phyloP scores from a whole-genome alignment of 2,113 vertebrate species.

The Charadrius vociferus region DNA sequence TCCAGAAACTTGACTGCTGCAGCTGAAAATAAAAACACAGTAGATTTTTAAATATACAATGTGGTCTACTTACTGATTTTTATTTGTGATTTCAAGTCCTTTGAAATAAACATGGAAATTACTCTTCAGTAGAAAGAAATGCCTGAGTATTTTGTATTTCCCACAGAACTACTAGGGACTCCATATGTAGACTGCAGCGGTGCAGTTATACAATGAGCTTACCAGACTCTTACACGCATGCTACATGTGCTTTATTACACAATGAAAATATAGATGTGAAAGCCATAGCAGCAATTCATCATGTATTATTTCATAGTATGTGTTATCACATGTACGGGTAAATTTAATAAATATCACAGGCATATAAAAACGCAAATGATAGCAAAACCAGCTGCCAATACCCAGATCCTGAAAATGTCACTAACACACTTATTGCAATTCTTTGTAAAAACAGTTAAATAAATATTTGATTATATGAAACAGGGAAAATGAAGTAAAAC shows the following conservation, averaged over 20 bases:
- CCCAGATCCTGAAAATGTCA: background rate
- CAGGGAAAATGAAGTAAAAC: background rate
- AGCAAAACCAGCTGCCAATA: background rate
- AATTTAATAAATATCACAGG: background rate
- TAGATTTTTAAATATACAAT: background rate
- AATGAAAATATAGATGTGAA: background rate
- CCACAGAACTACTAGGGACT: background rate
- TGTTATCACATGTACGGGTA: background rate
- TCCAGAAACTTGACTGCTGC: background rate
- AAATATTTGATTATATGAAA: background rate
- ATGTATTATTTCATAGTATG: background rate
- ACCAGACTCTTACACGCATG: background rate
- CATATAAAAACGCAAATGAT: background rate
- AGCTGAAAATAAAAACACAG: background rate
- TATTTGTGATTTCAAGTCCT: background rate
- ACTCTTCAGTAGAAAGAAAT: background rate
- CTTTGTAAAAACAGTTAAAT: background rate
- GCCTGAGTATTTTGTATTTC: background rate
- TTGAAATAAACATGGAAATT: background rate
- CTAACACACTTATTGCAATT: background rate
- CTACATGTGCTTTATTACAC: background rate
- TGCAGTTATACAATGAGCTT: background rate
- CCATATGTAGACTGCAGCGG: background rate
- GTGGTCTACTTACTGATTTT: background rate
- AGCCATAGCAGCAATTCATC: background rate